phyloP scores from a whole-genome alignment of 2,888 invertebrate species.

The Thymelicus lineola region DNA sequence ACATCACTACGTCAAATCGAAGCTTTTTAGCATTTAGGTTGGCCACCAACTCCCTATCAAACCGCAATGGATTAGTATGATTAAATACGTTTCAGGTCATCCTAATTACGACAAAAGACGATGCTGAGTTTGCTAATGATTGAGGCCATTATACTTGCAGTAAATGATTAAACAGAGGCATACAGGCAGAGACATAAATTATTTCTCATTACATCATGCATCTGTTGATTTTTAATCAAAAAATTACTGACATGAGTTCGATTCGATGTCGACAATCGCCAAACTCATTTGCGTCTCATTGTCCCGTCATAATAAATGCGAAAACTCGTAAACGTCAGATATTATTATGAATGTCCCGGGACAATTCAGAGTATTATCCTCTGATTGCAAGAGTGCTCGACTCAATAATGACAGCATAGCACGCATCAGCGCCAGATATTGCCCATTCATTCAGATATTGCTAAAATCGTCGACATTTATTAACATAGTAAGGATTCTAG shows the following conservation, averaged over 20 bases:
- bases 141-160: too few species aligned
- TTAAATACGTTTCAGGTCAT: too few species aligned
- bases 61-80: too few species aligned
- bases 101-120: too few species aligned
- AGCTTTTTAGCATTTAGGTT: too few species aligned
- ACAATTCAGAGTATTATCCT: slow-evolving; percentile 34
- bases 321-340: slow-evolving; percentile 29
- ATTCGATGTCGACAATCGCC: slow-evolving; percentile 33
- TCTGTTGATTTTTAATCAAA: slow-evolving; percentile 16
- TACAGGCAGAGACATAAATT: background rate
- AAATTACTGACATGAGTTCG: slow-evolving; percentile 20
- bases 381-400: slow-evolving; percentile 35
- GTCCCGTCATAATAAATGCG: slow-evolving; percentile 29
- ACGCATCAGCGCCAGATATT: slow-evolving; percentile 32
- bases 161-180: background rate
- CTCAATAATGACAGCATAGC: slow-evolving; percentile 22
- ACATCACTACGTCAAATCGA: too few species aligned
- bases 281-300: slow-evolving; percentile 34
- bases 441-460: slow-evolving; percentile 17
- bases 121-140: too few species aligned
- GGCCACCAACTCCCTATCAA: too few species aligned
- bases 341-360: slow-evolving; percentile 33
- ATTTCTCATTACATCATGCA: slow-evolving; percentile 13
- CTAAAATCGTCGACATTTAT: slow-evolving; percentile 8
- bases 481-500: background rate